Evolutionary conservation across 2,888 invertebrate species (phyloP).

Genomic region (Meloe dianella): DNA sequence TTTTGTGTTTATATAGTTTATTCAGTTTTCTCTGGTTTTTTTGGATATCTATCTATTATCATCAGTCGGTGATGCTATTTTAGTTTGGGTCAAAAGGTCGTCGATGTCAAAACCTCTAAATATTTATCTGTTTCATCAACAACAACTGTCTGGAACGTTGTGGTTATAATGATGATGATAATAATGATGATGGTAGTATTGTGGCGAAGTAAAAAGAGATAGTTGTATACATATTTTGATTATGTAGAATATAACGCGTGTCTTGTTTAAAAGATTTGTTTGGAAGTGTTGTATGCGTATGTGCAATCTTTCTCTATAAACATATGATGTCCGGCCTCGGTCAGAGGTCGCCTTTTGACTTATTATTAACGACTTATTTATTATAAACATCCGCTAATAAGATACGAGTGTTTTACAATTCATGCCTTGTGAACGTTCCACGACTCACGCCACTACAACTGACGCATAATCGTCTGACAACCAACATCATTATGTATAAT

Average conservation of each 20-base stretch:
- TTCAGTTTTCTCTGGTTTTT: not conserved
- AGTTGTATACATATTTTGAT: constrained; percentile 12
- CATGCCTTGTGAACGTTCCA: not conserved
- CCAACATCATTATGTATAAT: not conserved
- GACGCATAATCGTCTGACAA: not conserved
- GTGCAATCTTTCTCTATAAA: constrained; percentile 24
- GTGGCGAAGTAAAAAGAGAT: constrained; percentile 15
- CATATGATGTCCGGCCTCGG: constrained; percentile 28
- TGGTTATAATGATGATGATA: not conserved
- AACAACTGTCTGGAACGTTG: constrained; percentile 23
- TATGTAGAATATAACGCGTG: constrained; percentile 28
- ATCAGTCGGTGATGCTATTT: not conserved
- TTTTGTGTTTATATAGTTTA: not conserved
- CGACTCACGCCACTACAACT: not conserved
- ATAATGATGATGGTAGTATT: not conserved
- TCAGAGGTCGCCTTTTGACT: constrained; percentile 31
- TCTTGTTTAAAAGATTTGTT: constrained; percentile 17
- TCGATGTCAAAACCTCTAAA: constrained; percentile 32
- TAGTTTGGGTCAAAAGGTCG: constrained; percentile 23
- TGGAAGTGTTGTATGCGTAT: constrained; percentile 13
- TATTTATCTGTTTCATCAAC: constrained; percentile 33
- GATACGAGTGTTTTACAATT: not conserved
- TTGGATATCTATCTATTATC: not conserved
- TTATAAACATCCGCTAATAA: constrained; percentile 27
- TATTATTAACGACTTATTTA: constrained; percentile 30